phyloP scores from a whole-genome alignment of 2,113 vertebrate genomes.

The Bufo bufo region DNA sequence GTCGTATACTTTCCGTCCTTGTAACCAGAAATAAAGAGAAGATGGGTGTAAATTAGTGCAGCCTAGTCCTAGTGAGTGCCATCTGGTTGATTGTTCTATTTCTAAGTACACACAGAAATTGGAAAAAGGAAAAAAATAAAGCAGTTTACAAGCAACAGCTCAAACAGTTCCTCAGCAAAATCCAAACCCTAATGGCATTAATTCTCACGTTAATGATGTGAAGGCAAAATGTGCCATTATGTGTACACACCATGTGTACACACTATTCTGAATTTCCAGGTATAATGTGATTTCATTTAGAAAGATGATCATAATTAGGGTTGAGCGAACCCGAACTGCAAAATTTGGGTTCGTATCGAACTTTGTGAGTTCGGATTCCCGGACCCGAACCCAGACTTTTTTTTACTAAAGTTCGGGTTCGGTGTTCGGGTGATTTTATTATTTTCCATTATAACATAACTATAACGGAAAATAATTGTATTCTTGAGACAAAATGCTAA shows the following conservation, averaged over 20 bases:
- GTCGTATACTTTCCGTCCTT: conserved; percentile 7
- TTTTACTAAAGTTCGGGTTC: too few relatives aligned
- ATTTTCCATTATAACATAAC: too few relatives aligned
- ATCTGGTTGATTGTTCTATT: conserved; percentile 39
- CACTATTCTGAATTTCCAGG: neutral
- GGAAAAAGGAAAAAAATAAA: neutral
- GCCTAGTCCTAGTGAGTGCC: conserved; percentile 1
- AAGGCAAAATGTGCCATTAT: neutral
- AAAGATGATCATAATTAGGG: neutral
- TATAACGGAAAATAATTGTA: too few relatives aligned
- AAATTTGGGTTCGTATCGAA: too few relatives aligned
- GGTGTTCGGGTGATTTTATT: too few relatives aligned
- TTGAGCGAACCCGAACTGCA: too few relatives aligned
- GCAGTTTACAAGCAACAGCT: neutral
- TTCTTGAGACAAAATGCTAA: too few relatives aligned
- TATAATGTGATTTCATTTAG: neutral
- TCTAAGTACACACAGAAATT: conserved; percentile 22
- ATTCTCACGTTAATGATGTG: neutral
- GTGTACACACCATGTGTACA: neutral
- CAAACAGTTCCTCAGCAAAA: conserved; percentile 12
- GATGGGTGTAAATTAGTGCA: conserved; percentile 21
- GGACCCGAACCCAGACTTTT: too few relatives aligned
- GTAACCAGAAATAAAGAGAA: conserved; percentile 30
- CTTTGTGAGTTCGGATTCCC: too few relatives aligned
- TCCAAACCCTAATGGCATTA: neutral